Evolutionary conservation across 2,113 vertebrate genomes (phyloP).

Genomic region (Haemorhous mexicanus): DNA sequence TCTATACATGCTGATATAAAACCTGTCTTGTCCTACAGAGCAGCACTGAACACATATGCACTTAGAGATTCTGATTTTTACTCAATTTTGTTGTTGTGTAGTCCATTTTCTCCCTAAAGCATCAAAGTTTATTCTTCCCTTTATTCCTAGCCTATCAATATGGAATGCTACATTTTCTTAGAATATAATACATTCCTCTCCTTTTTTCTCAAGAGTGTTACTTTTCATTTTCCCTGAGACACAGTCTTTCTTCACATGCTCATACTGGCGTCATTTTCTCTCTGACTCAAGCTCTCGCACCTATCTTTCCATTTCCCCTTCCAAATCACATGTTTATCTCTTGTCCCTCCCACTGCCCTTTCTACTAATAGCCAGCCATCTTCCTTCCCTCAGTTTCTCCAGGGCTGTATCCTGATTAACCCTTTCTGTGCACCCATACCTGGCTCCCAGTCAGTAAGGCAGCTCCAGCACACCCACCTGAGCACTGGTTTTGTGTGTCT

Average conservation of each 20-base stretch:
- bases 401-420: fast-evolving
- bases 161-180: not conserved
- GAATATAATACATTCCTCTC: not conserved
- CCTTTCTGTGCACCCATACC: not conserved
- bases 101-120: not conserved
- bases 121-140: not conserved
- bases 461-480: not conserved
- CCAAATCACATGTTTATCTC: not conserved
- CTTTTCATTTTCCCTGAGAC: not conserved
- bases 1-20: not conserved
- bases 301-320: not conserved
- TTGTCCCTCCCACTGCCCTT: not conserved
- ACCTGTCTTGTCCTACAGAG: not conserved
- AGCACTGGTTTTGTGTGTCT: not conserved
- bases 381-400: not conserved
- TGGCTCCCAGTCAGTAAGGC: not conserved
- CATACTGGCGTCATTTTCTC: fast-evolving
- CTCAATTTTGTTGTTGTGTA: not conserved
- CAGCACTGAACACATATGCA: not conserved
- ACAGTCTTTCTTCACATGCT: not conserved
- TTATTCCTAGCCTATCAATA: not conserved
- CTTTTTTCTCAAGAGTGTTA: not conserved
- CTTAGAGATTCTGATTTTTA: not conserved
- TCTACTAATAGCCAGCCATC: not conserved
- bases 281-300: not conserved